A percentile compares a stretch with the other conserved stretches of the same genome.
Conservation (phyloP, 64 coral and sea anemone species). For the Montipora sp. region DNA sequence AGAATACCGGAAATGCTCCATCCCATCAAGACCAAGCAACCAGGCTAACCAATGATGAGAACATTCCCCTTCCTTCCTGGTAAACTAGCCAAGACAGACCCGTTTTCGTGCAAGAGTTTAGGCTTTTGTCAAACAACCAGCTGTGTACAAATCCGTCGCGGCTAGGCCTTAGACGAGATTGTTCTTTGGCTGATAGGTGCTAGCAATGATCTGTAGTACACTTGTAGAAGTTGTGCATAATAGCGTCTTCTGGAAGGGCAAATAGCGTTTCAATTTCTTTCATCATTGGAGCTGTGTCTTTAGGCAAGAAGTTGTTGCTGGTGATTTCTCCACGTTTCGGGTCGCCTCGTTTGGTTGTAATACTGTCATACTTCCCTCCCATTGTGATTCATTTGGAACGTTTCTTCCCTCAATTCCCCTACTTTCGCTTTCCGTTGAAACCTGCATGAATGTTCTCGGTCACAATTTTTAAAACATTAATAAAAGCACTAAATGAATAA, state of each 20-base stretch:
- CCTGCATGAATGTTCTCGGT: not conserved
- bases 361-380: conserved; percentile 24
- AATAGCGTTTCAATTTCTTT: too few relatives aligned
- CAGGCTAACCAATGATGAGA: not conserved
- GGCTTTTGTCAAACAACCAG: too few relatives aligned
- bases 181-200: too few relatives aligned
- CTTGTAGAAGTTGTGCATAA: too few relatives aligned
- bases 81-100: too few relatives aligned
- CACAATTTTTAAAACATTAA: conserved; percentile 24
- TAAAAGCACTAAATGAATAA: not conserved
- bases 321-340: not conserved
- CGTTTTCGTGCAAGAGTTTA: too few relatives aligned
- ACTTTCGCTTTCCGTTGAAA: not conserved
- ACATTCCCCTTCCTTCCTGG: too few relatives aligned
- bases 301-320: not conserved
- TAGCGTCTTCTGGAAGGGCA: too few relatives aligned
- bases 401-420: not conserved
- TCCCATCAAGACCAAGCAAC: not conserved
- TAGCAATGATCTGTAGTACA: too few relatives aligned
- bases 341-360: not conserved
- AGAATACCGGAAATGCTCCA: conserved; percentile 19
- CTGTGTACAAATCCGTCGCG: too few relatives aligned
- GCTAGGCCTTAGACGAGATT: too few relatives aligned
- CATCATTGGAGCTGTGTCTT: not conserved
- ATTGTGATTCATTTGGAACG: not conserved